phyloP scores from a whole-genome alignment of 2,113 vertebrate species.

The Setophaga petechia region DNA sequence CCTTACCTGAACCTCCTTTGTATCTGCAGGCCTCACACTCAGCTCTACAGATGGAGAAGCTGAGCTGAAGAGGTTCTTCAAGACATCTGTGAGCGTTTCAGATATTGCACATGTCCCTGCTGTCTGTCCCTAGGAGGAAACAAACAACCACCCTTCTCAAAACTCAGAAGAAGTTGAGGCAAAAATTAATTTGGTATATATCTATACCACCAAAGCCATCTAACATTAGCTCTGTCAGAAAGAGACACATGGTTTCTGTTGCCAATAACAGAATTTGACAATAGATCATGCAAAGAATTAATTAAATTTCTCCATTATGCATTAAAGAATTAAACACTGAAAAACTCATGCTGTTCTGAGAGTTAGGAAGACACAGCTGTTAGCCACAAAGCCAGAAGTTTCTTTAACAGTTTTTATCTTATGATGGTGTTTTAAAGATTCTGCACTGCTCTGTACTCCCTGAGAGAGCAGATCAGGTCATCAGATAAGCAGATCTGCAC shows the following conservation, averaged over 20 bases:
- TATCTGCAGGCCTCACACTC: constrained; percentile 77
- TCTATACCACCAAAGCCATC: not conserved
- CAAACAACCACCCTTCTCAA: not conserved
- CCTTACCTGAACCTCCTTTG: constrained; percentile 80
- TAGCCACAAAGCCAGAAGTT: not conserved
- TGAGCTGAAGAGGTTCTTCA: constrained; percentile 79
- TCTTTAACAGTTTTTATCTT: not conserved
- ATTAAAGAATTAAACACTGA: not conserved
- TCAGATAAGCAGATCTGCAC: constrained; percentile 1
- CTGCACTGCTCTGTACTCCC: not conserved
- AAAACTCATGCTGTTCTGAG: not conserved
- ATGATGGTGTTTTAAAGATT: not conserved
- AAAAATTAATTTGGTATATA: not conserved
- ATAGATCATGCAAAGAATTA: not conserved
- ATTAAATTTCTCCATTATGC: not conserved
- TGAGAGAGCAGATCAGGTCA: constrained; percentile 1
- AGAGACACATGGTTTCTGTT: not conserved
- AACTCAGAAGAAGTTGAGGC: not conserved
- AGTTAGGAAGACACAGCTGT: not conserved
- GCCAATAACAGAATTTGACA: not conserved
- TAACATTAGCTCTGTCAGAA: not conserved
- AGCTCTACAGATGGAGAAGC: constrained; percentile 82
- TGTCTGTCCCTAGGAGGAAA: constrained; percentile 67
- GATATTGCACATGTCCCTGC: constrained; percentile 45
- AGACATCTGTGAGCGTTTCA: constrained; percentile 69